Base-by-base conservation (phyloP, 2,888 invertebrate genomes). In the Diarsia brunnea region DNA sequence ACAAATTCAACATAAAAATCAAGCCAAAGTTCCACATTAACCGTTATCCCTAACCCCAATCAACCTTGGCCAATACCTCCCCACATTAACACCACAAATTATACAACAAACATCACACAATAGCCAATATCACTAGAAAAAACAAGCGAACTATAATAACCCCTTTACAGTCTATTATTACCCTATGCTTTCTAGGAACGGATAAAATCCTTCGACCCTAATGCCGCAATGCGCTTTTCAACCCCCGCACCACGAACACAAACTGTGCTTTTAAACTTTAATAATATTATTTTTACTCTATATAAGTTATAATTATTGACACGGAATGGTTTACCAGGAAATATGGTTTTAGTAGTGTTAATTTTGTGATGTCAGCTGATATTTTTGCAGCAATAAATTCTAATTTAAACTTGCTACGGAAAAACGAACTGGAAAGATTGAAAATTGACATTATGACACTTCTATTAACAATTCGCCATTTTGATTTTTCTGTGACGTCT, bases 171-270 rank as follows among this genome's bases (percentile, higher is more conserved):
- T 65, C 24, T 79, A 53, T 58, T 45, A 77, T 79, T 72, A 68
- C 21, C 24, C 38, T 2, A 1, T 27, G 27, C 75, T 64, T 85
- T 75, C 84, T 82, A 84, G 73, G 73, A 85, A 85, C 53, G 47
- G 45, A 65, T 75, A 75, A 70, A 78, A 80, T 86, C 66, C 83
- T 81, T 66, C 79, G 67, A 73, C 83, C 81, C 27, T 24, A 31
- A n/a, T 69, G 69, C 84, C 84, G 88, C 88, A 88, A 68, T 88
- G 88, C 88, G 88, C 87, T 87, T 83, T 83, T 85, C 75, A 70
- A 69, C 75, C 79, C 74, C 61, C 76, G 66, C 55, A 38, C 68
- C 65, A 51, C 64, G 70, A 65, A 70, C 66, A 69, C 19, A 61
- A 63, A 70, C 49, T 21, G 47, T 61, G 45, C 55, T 68, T 19